Evolutionary conservation across 64 coral and sea anemone species (phyloP), one percentile per base, ranked within the genome.

Genomic region (Montipora sp.): DNA sequence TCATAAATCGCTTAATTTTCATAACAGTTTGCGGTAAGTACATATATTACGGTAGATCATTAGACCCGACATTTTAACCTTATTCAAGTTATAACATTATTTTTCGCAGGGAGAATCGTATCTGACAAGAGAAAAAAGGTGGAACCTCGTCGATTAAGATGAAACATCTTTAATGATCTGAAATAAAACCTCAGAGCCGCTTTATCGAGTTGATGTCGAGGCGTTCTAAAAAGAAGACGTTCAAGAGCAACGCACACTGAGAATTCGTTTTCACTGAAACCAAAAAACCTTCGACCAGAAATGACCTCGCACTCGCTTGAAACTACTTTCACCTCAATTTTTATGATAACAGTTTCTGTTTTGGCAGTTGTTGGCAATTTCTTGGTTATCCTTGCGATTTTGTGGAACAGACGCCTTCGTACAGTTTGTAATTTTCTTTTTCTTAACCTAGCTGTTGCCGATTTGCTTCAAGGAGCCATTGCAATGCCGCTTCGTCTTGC

Each of bases 401-500:
- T 94, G 60, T 94, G 92, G 92, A 98, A 98, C 72, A 90, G 59
- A 80, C 87, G 92, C 19, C 89, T 98, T 75, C 89, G 92, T 8
- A 94, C 89, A 66, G 72, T 94, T 20, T 82, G 92, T 16, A 98
- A 98, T 47, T 91, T 98, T 82, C 61, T 98, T 12, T 98, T 98
- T 60, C 78, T 98, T 19, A 98, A 98, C 45, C 83, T 98, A 1
- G 95, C 95, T 12, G 95, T 98, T 2, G 92, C 95, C 8, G 95
- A 98, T 67, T 92, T 98, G 51, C 94, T 98, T 66, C 95, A 98
- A 94, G 95, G 95, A 7, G 63, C 88, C 15, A 79, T 98, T 43
- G 82, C 95, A 23, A 98, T 98, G 77, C 95, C 95, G 11, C 75
- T 98, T 53, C 86, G 95, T 12, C 78, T 98, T 59, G 92, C 89